Conservation (phyloP, 2,888 invertebrate genomes). For the Drosophila vallismaia region DNA sequence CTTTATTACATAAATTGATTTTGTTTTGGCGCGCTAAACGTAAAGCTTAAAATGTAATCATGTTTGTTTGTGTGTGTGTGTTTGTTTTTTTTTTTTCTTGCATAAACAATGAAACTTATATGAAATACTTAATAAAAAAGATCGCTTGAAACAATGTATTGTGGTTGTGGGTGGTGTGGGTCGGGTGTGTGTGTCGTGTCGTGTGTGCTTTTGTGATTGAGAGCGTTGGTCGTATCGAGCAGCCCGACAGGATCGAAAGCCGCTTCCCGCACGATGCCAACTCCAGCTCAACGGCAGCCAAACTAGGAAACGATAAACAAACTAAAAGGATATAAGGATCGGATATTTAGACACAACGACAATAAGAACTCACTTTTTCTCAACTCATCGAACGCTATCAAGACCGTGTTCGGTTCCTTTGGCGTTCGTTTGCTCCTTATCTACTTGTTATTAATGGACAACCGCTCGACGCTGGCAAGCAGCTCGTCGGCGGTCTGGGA, state of each 20-base stretch:
- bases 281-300: conserved; percentile 76
- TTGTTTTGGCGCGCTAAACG: conserved; percentile 76
- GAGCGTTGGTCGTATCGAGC: conserved; percentile 43
- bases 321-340: conserved; percentile 41
- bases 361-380: conserved; percentile 53
- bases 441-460: conserved; percentile 82
- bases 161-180: conserved; percentile 19
- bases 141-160: conserved; percentile 73
- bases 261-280: conserved; percentile 49
- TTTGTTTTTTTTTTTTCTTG: conserved; percentile 39
- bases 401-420: conserved; percentile 36
- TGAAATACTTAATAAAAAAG: conserved; percentile 76
- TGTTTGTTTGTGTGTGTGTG: conserved; percentile 65
- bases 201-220: conserved; percentile 31
- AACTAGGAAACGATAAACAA: conserved; percentile 76
- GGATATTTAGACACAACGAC: too few relatives aligned
- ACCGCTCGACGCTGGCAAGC: conserved; percentile 82
- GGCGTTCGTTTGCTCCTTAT: not conserved
- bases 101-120: conserved; percentile 72
- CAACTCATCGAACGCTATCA: conserved; percentile 55
- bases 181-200: conserved; percentile 33
- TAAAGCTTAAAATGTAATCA: conserved; percentile 73
- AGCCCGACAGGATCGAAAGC: conserved; percentile 16
- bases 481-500: conserved; percentile 82
- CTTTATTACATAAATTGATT: conserved; percentile 60